phyloP scores from a whole-genome alignment of 1,140 invertebrate genomes.

The Dendrolimus kikuchii region DNA sequence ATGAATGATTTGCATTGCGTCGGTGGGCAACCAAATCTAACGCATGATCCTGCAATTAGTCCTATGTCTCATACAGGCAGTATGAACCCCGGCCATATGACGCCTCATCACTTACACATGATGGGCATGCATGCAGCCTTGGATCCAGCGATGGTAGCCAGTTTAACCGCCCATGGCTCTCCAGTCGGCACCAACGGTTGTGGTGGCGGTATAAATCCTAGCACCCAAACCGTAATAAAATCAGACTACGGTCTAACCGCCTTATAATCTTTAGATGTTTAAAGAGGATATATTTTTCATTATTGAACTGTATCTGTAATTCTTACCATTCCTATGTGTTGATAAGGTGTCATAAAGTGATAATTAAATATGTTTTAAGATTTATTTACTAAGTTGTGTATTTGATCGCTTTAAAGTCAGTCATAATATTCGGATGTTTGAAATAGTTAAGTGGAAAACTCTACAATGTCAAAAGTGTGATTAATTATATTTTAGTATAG shows the following conservation, averaged over 20 bases:
- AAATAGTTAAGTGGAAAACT: slow-evolving; percentile 60
- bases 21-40: slow-evolving; percentile 48
- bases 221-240: slow-evolving; percentile 63
- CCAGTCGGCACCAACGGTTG: slow-evolving; percentile 54
- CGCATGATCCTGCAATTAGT: slow-evolving; percentile 62
- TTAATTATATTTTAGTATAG: slow-evolving; percentile 61
- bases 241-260: slow-evolving; percentile 71
- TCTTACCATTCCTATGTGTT: slow-evolving; percentile 65
- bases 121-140: slow-evolving; percentile 61
- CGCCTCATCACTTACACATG: slow-evolving; percentile 61
- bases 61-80: slow-evolving; percentile 60
- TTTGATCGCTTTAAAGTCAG: slow-evolving; percentile 50
- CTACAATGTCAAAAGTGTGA: slow-evolving; percentile 71
- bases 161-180: slow-evolving; percentile 56
- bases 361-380: slow-evolving; percentile 41
- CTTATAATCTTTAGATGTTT: slow-evolving; percentile 67
- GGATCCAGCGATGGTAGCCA: slow-evolving; percentile 54
- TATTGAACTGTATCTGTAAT: slow-evolving; percentile 38
- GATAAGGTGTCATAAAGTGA: slow-evolving; percentile 63
- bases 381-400: slow-evolving; percentile 50
- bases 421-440: slow-evolving; percentile 58
- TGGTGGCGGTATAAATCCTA: slow-evolving; percentile 51
- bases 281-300: slow-evolving; percentile 64
- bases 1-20: slow-evolving; percentile 68
- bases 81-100: slow-evolving; percentile 56